These are phyloP conservation scores for Argyresthia albistria DNA, from an alignment of 2,888 invertebrate species.

Conservation along the genomic window DNA sequence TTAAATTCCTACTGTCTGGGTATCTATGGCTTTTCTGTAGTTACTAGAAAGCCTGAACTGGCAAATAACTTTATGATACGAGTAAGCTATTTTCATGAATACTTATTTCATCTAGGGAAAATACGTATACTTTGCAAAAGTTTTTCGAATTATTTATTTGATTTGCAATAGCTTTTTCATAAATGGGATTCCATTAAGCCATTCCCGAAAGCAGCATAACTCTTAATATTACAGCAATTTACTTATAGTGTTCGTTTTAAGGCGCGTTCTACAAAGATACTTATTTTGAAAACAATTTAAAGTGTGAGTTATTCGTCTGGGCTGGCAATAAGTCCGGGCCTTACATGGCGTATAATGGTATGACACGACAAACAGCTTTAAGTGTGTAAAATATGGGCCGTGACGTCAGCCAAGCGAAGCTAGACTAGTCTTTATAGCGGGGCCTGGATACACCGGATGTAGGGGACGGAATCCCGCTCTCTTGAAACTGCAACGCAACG, in stretches of 20 bases:
- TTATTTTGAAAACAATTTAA: conserved; percentile 61
- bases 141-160: neutral
- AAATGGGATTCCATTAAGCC: conserved; percentile 16
- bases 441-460: conserved; percentile 35
- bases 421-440: conserved; percentile 35
- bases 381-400: conserved; percentile 67
- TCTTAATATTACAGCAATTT: conserved; percentile 40
- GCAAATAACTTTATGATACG: neutral
- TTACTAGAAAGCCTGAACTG: neutral
- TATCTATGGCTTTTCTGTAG: neutral
- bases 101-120: neutral
- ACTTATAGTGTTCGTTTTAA: conserved; percentile 39
- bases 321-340: conserved; percentile 61
- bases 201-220: conserved; percentile 29
- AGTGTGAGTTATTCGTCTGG: conserved; percentile 51
- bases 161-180: neutral
- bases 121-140: neutral
- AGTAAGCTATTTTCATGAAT: neutral
- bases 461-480: conserved; percentile 13
- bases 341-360: conserved; percentile 70
- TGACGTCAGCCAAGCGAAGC: conserved; percentile 59
- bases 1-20: neutral
- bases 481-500: neutral
- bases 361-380: conserved; percentile 72
- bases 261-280: conserved; percentile 46